Conservation (phyloP, 2,888 invertebrate genomes). For the Terebella lapidaria region DNA sequence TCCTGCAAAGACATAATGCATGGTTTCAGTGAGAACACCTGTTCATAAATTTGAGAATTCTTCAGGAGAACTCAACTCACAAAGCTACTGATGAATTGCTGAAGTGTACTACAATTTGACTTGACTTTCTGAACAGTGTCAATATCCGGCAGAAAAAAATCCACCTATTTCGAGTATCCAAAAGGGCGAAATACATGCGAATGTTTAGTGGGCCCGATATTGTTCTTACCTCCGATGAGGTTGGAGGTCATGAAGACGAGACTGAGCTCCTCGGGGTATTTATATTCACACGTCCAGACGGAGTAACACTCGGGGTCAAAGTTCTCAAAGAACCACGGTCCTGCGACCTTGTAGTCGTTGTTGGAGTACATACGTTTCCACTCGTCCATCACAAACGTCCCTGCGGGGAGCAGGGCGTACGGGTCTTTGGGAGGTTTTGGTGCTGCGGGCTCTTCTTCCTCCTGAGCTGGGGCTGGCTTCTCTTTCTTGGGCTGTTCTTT, state of each 20-base stretch:
- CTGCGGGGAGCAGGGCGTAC: slow-evolving; percentile 73
- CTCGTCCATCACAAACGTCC: slow-evolving; percentile 85
- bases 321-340: slow-evolving; percentile 97
- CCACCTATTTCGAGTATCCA: no score
- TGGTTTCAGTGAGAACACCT: no score
- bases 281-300: slow-evolving; percentile 96
- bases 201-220: no score
- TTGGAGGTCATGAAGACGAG: slow-evolving; percentile 98
- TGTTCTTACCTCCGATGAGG: slow-evolving; percentile 73
- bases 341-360: slow-evolving; percentile 84
- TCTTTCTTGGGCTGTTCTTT: slow-evolving; percentile 5
- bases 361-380: slow-evolving; percentile 97
- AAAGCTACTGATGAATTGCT: no score
- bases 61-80: no score
- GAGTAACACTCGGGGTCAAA: slow-evolving; percentile 94
- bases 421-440: slow-evolving; percentile 69
- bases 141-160: no score
- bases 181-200: no score
- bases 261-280: slow-evolving; percentile 84
- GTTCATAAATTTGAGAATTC: no score
- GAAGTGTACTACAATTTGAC: no score
- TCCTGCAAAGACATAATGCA: slow-evolving; percentile 60
- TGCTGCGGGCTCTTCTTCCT: slow-evolving; percentile 38
- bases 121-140: no score
- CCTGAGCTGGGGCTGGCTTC: slow-evolving; percentile 6